These are phyloP conservation scores for Drosophila limbata DNA, from an alignment of 2,888 invertebrate genomes.

Conservation along the genomic window DNA sequence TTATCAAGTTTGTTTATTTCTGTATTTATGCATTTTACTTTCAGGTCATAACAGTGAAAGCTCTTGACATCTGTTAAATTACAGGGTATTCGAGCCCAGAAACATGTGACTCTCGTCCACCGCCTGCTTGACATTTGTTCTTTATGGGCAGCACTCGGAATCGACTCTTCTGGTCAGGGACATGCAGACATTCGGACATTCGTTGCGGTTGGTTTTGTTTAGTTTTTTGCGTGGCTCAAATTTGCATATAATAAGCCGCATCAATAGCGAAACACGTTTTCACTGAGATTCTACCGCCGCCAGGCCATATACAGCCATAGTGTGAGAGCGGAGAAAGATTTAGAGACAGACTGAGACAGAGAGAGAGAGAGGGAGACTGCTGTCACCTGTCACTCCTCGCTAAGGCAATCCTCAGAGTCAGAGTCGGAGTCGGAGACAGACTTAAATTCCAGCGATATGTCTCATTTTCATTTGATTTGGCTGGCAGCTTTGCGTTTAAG, in stretches of 20 bases:
- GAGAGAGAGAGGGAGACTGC: slow-evolving; percentile 23
- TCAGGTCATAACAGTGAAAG: not conserved
- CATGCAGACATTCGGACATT: slow-evolving; percentile 22
- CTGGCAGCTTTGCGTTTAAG: slow-evolving; percentile 61
- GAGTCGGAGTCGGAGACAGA: slow-evolving; percentile 43
- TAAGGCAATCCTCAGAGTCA: slow-evolving; percentile 2
- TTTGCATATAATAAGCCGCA: slow-evolving; percentile 85
- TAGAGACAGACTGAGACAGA: slow-evolving; percentile 4
- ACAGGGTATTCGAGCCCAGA: slow-evolving; percentile 33
- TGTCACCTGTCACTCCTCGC: slow-evolving; percentile 79
- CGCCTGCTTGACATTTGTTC: slow-evolving; percentile 77
- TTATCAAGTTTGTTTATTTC: too few species aligned
- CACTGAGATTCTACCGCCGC: slow-evolving; percentile 61
- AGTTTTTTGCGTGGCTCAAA: slow-evolving; percentile 73
- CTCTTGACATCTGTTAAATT: not conserved
- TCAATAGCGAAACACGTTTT: slow-evolving; percentile 84
- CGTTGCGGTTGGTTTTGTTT: slow-evolving; percentile 41
- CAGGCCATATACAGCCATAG: slow-evolving; percentile 40
- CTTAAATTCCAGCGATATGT: slow-evolving; percentile 80
- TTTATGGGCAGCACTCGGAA: slow-evolving; percentile 79
- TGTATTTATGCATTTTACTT: too few species aligned
- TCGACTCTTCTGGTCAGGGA: slow-evolving; percentile 33
- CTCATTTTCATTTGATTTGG: slow-evolving; percentile 80
- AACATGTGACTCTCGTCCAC: slow-evolving; percentile 48
- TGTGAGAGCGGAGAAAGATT: slow-evolving; percentile 21